Conservation (phyloP, 2,888 invertebrate species). For the Encarsia formosa region DNA sequence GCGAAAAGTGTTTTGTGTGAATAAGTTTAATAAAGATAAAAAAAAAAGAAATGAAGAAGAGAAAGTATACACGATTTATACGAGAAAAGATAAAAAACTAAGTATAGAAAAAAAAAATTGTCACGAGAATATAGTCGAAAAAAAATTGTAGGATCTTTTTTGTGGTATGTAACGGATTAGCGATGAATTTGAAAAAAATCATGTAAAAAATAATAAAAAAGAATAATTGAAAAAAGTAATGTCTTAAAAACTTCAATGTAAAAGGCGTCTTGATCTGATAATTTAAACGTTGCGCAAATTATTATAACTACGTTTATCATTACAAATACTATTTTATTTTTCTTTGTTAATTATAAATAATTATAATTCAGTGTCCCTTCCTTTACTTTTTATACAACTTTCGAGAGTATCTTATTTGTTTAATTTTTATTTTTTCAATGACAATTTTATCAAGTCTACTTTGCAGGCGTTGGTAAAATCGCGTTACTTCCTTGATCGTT, state of each 20-base stretch:
- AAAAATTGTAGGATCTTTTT: conserved; percentile 8
- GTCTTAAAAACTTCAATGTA: too few species aligned
- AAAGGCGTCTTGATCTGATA: conserved; percentile 24
- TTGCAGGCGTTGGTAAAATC: conserved; percentile 21
- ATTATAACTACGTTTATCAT: too few species aligned
- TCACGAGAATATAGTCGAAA: conserved; percentile 5
- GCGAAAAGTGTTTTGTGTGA: conserved; percentile 13
- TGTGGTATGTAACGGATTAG: background rate
- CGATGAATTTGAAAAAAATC: background rate
- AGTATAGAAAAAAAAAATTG: background rate
- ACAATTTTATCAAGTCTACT: conserved; percentile 15
- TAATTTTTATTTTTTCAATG: conserved; percentile 9
- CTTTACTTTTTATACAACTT: conserved; percentile 25
- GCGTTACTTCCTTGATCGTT: conserved; percentile 28
- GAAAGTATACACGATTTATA: conserved; percentile 22
- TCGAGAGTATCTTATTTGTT: conserved; percentile 14
- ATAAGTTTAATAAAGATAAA: too few species aligned
- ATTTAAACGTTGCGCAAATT: conserved; percentile 12
- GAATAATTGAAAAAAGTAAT: background rate
- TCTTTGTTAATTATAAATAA: too few species aligned
- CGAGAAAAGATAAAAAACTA: conserved; percentile 12
- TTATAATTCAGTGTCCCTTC: conserved; percentile 22
- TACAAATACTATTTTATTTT: too few species aligned
- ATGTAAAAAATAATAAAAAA: background rate
- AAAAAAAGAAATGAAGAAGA: too few species aligned